Conservation (phyloP, 2,113 vertebrate species). For the Malurus melanocephalus region DNA sequence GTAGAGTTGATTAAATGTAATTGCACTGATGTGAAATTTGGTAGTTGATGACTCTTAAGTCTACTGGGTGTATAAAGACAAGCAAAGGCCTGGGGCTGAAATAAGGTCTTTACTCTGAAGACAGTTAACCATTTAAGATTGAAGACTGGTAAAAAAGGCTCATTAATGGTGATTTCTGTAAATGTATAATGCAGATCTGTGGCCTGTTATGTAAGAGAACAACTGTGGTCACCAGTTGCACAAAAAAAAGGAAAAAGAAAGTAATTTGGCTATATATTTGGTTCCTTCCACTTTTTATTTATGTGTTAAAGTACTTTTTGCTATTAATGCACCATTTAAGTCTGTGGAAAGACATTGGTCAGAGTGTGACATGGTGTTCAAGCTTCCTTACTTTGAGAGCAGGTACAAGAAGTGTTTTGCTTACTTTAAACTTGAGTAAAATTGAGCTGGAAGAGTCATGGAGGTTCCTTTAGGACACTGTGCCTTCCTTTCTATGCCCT, state of each 20-base stretch:
- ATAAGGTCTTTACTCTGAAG: background rate
- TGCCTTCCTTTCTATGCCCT: background rate
- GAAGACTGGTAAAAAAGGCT: background rate
- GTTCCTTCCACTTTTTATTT: background rate
- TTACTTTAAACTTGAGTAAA: background rate
- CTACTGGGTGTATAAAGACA: background rate
- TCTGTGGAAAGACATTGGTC: background rate
- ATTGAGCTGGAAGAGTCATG: background rate
- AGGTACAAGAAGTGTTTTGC: background rate
- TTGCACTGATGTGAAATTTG: slow-evolving; percentile 25
- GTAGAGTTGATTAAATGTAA: slow-evolving; percentile 55
- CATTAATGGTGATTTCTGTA: background rate
- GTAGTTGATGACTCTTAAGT: slow-evolving; percentile 16
- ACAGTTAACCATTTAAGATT: background rate
- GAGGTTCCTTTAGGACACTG: background rate
- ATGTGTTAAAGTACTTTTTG: background rate
- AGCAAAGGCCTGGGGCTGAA: background rate
- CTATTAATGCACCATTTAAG: background rate
- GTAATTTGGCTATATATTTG: background rate
- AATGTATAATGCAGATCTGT: background rate
- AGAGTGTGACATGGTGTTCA: background rate
- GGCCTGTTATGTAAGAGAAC: background rate
- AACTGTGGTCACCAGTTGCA: background rate
- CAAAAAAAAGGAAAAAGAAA: background rate
- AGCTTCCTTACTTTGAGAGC: background rate